Evolutionary conservation across 1,140 invertebrate species (phyloP).

Genomic region (Eufriesea mexicana): DNA sequence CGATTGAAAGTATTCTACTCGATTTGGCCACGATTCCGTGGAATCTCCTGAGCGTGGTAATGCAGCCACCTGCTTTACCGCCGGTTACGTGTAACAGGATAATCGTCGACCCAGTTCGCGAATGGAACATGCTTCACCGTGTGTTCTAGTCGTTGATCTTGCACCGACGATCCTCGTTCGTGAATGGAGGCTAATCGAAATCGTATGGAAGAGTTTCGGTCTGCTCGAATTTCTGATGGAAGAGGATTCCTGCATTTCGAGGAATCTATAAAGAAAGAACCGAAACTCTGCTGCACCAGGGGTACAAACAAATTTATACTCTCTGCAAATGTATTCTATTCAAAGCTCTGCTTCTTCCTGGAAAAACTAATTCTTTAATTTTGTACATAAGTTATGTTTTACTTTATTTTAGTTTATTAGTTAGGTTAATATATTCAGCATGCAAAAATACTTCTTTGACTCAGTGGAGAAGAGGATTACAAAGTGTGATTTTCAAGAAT

Average conservation of each 20-base stretch:
- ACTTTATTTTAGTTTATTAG: too few relatives aligned
- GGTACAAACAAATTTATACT: too few relatives aligned
- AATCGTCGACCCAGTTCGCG: constrained; percentile 58
- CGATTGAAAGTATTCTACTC: constrained; percentile 65
- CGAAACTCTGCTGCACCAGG: too few relatives aligned
- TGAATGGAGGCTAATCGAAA: neutral
- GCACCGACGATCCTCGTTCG: neutral
- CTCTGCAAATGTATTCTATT: too few relatives aligned
- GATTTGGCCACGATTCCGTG: constrained; percentile 59
- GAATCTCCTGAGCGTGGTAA: constrained; percentile 57
- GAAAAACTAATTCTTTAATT: too few relatives aligned
- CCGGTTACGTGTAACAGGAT: constrained; percentile 54
- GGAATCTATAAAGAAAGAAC: too few relatives aligned
- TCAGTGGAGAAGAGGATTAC: too few relatives aligned
- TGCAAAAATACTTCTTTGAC: too few relatives aligned
- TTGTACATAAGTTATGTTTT: too few relatives aligned
- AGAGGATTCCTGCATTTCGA: neutral
- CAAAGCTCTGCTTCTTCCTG: too few relatives aligned
- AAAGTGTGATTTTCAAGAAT: too few relatives aligned
- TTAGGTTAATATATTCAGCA: too few relatives aligned
- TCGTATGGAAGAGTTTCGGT: neutral
- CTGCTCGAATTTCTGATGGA: neutral
- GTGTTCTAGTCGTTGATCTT: constrained; percentile 4
- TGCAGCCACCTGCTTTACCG: constrained; percentile 49
- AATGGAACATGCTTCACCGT: constrained; percentile 1